These are phyloP conservation scores for Lasius fuliginosus DNA, from an alignment of 2,888 invertebrate genomes.

Conservation along the genomic window DNA sequence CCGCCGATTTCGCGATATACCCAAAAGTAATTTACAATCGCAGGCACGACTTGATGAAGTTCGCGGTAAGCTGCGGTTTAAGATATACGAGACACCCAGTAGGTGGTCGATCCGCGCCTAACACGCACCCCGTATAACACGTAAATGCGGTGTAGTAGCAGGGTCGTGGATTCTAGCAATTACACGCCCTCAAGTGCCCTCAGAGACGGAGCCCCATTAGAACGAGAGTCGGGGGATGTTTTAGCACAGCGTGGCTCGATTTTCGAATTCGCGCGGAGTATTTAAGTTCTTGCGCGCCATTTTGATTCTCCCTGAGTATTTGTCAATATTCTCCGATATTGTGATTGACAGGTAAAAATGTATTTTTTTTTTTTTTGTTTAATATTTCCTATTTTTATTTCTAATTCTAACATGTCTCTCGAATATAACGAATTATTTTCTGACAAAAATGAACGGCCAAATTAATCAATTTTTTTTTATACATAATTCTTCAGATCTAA, in stretches of 20 bases:
- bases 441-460: too few species aligned
- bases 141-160: constrained; percentile 84
- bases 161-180: constrained; percentile 86
- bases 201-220: constrained; percentile 85
- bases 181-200: constrained; percentile 85
- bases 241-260: constrained; percentile 80
- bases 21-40: constrained; percentile 43
- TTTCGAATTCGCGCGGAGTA: constrained; percentile 76
- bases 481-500: neutral
- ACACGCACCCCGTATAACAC: constrained; percentile 80
- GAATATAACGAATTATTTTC: too few species aligned
- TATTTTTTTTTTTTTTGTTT: too few species aligned
- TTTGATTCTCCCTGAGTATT: constrained; percentile 29
- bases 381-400: too few species aligned
- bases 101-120: constrained; percentile 76
- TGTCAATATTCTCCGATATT: neutral
- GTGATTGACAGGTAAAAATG: too few species aligned
- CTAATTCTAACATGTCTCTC: too few species aligned
- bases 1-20: constrained; percentile 36
- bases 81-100: constrained; percentile 78
- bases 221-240: constrained; percentile 83
- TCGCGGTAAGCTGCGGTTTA: constrained; percentile 47
- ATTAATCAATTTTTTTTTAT: neutral
- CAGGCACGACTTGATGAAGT: constrained; percentile 49
- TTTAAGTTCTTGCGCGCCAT: constrained; percentile 50